phyloP scores from a whole-genome alignment of 2,113 vertebrate species.

The Centrocercus urophasianus region DNA sequence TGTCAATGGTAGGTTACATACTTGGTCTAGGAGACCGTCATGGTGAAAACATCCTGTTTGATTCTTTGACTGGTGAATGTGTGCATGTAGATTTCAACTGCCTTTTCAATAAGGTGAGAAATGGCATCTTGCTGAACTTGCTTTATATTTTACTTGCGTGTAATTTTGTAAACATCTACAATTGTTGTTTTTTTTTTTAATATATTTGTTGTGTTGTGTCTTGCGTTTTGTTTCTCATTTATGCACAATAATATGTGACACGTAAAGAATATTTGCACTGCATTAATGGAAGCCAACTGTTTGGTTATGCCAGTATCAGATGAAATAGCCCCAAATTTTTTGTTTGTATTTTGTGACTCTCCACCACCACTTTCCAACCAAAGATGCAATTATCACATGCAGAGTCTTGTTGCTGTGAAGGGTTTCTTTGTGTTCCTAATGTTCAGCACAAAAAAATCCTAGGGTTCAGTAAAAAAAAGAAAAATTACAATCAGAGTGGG shows the following conservation, averaged over 20 bases:
- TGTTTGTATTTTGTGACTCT: neutral
- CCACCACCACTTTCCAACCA: neutral
- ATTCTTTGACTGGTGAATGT: conserved; percentile 95
- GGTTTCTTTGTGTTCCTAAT: neutral
- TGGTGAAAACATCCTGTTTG: conserved; percentile 97
- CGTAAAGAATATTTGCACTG: neutral
- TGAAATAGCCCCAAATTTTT: neutral
- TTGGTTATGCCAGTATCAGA: neutral
- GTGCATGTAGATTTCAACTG: conserved; percentile 99
- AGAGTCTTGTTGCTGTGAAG: neutral
- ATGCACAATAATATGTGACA: neutral
- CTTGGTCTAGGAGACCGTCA: conserved; percentile 97
- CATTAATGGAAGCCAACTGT: neutral
- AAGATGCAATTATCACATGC: neutral
- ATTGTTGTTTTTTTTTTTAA: neutral
- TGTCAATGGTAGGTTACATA: conserved; percentile 99
- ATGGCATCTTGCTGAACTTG: neutral
- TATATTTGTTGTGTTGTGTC: neutral
- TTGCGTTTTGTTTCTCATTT: neutral
- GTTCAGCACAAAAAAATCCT: neutral
- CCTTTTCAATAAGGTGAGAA: conserved; percentile 95
- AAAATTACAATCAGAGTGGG: neutral
- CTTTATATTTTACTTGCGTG: neutral
- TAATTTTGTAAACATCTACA: neutral
- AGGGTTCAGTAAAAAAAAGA: neutral